A percentile compares a stretch with the other conserved stretches of the same genome.
These are phyloP conservation scores for Drymonia ruficornis DNA, from an alignment of 2,888 invertebrate species.

Conservation along the genomic window DNA sequence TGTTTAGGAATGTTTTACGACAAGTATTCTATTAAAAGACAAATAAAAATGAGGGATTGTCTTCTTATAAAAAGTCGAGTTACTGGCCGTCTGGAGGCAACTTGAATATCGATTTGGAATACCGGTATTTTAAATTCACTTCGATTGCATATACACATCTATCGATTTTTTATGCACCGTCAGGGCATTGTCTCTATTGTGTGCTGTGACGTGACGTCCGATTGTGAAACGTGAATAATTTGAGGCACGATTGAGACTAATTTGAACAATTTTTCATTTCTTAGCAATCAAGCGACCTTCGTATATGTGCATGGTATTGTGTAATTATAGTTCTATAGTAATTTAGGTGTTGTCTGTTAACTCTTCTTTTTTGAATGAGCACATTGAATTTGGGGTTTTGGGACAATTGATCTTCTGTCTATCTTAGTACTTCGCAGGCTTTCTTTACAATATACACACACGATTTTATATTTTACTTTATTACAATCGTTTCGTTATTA, in stretches of 20 bases:
- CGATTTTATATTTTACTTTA: too few relatives aligned
- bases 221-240: slow-evolving; percentile 48
- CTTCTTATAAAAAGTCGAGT: slow-evolving; percentile 27
- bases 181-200: slow-evolving; percentile 35
- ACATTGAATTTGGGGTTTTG: neutral
- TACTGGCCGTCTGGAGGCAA: slow-evolving; percentile 23
- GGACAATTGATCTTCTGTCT: neutral
- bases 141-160: slow-evolving; percentile 32
- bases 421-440: too few relatives aligned
- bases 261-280: slow-evolving; percentile 54
- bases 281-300: slow-evolving; percentile 51
- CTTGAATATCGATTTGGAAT: slow-evolving; percentile 38
- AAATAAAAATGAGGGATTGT: slow-evolving; percentile 34
- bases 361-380: too few relatives aligned
- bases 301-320: slow-evolving; percentile 25
- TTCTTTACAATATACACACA: too few relatives aligned
- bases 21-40: slow-evolving; percentile 18
- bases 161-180: slow-evolving; percentile 24
- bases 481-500: neutral
- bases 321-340: slow-evolving; percentile 17
- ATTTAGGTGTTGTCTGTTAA: neutral
- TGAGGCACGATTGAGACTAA: slow-evolving; percentile 50
- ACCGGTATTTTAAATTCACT: slow-evolving; percentile 33
- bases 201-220: slow-evolving; percentile 26
- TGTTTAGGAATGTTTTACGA: slow-evolving; percentile 33